These are phyloP conservation scores for Wasmannia auropunctata DNA, from an alignment of 1,140 invertebrate genomes.

Conservation along the genomic window DNA sequence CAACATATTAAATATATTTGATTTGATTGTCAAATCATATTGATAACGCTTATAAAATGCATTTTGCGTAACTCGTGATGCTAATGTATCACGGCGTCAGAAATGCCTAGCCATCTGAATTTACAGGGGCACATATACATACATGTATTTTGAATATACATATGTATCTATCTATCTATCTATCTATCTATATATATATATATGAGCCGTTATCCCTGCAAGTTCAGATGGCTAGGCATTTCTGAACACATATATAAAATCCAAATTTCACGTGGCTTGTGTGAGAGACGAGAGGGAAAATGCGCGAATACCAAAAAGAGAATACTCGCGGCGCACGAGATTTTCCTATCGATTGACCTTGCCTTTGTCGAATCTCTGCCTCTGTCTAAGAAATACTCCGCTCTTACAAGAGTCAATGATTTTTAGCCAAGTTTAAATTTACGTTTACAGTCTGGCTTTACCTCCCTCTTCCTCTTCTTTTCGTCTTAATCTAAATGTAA, in stretches of 20 bases:
- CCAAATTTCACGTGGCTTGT: not conserved
- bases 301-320: not conserved
- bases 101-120: too few relatives aligned
- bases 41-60: not conserved
- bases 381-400: conserved; percentile 21
- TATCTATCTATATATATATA: too few relatives aligned
- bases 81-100: too few relatives aligned
- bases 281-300: not conserved
- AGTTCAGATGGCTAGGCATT: too few relatives aligned
- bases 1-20: not conserved
- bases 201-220: too few relatives aligned
- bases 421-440: conserved; percentile 65
- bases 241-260: not conserved
- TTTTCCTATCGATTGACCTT: conserved; percentile 69
- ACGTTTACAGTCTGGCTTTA: not conserved
- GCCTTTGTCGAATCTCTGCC: conserved; percentile 62
- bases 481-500: not conserved
- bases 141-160: not conserved
- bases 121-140: too few relatives aligned
- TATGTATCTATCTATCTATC: too few relatives aligned
- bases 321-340: conserved; percentile 7
- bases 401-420: conserved; percentile 64
- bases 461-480: not conserved
- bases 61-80: not conserved
- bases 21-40: not conserved